Percentiles rank a stretch among this genome's conserved stretches.
Evolutionary conservation across 2,888 invertebrate genomes (phyloP).

Genomic region (Sialis fuliginosa): DNA sequence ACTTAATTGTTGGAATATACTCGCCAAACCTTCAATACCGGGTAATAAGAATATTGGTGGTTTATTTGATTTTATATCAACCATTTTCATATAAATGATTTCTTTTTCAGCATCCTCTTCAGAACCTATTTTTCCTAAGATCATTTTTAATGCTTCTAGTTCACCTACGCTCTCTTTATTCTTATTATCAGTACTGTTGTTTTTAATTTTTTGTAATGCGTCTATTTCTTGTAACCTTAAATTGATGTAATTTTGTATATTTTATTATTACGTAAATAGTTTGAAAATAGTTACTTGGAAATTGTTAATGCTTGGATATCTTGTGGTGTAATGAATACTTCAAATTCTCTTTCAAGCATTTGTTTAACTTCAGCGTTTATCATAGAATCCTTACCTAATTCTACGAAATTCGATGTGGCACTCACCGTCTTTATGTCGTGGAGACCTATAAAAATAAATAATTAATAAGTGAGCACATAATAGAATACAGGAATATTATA

Average conservation of each 20-base stretch:
- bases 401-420: constrained; percentile 57
- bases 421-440: constrained; percentile 52
- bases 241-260: not conserved
- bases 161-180: constrained; percentile 24
- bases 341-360: constrained; percentile 74
- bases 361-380: constrained; percentile 96
- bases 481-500: too few relatives aligned
- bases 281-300: constrained; percentile 28
- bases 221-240: constrained; percentile 20
- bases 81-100: constrained; percentile 23
- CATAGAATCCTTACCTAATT: constrained; percentile 92
- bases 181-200: not conserved
- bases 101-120: constrained; percentile 22
- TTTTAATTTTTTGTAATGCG: constrained; percentile 3
- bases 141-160: constrained; percentile 34
- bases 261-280: not conserved
- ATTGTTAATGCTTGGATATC: constrained; percentile 72
- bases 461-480: too few relatives aligned
- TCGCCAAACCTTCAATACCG: constrained; percentile 47
- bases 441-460: constrained; percentile 25
- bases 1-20: constrained; percentile 18
- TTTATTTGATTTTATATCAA: constrained; percentile 11
- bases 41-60: constrained; percentile 37
- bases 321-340: constrained; percentile 68
- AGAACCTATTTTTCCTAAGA: constrained; percentile 34